A percentile compares a stretch with the other conserved stretches of the same genome.
These are phyloP conservation scores for Nebria brevicollis DNA, from an alignment of 2,888 invertebrate genomes.

Conservation along the genomic window DNA sequence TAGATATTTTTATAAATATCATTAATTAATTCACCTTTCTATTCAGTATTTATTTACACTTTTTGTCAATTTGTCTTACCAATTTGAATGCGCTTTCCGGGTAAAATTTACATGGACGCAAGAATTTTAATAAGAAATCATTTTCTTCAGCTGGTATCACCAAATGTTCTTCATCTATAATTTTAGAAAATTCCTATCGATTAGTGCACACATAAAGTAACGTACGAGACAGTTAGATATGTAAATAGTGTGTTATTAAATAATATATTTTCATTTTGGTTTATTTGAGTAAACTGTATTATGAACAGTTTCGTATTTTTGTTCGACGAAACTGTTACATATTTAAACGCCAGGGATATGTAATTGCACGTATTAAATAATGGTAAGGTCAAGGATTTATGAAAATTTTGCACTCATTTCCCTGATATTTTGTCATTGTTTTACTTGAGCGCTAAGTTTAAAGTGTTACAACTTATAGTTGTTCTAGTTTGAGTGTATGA, in stretches of 20 bases:
- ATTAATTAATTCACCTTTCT: slow-evolving; percentile 6
- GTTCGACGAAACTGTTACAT: no score
- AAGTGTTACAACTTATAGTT: background rate
- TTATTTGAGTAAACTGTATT: background rate
- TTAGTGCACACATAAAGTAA: background rate
- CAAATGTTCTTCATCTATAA: slow-evolving; percentile 72
- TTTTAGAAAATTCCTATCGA: background rate
- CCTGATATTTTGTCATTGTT: no score
- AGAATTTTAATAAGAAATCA: slow-evolving; percentile 78
- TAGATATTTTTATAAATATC: background rate
- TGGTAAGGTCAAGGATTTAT: no score
- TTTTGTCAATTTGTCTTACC: slow-evolving; percentile 63
- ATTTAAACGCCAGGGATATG: no score
- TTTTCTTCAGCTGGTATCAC: slow-evolving; percentile 75
- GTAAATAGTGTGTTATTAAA: background rate
- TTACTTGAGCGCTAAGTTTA: no score
- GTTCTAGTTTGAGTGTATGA: background rate
- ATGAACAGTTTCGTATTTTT: no score
- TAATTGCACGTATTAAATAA: no score
- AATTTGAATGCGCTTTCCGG: slow-evolving; percentile 81
- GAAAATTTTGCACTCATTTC: no score
- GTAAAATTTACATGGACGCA: slow-evolving; percentile 88
- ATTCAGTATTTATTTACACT: background rate
- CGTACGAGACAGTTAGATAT: background rate
- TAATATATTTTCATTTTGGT: slow-evolving; percentile 18